Conservation (phyloP, 2,888 invertebrate species). For the Hyposoter dolosus region DNA sequence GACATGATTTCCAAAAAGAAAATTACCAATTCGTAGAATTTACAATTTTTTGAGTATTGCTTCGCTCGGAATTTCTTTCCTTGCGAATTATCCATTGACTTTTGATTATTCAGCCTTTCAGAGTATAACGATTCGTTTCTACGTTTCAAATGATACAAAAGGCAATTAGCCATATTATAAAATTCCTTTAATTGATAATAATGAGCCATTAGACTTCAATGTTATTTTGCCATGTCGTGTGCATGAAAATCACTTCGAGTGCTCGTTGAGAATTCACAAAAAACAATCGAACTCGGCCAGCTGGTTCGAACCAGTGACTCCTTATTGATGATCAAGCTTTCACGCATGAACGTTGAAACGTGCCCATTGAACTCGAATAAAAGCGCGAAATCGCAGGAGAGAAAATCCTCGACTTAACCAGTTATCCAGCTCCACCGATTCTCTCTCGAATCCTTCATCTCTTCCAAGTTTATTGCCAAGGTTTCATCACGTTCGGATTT, state of each 20-base stretch:
- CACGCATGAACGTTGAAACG: slow-evolving; percentile 47
- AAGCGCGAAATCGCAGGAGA: slow-evolving; percentile 7
- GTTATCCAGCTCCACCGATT: slow-evolving; percentile 31
- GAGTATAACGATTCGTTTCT: background rate
- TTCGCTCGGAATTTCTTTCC: background rate
- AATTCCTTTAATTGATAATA: background rate
- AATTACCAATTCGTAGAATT: background rate
- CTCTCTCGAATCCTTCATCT: slow-evolving; percentile 4
- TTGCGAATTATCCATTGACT: background rate
- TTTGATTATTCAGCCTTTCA: background rate
- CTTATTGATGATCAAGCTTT: slow-evolving; percentile 26
- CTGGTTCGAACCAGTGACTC: background rate
- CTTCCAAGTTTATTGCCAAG: slow-evolving; percentile 33
- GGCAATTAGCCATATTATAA: background rate
- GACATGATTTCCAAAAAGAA: background rate
- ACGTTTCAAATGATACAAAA: background rate
- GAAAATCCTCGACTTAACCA: slow-evolving; percentile 31
- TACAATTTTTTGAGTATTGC: background rate
- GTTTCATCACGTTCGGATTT: slow-evolving; percentile 57
- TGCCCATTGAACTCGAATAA: slow-evolving; percentile 41
- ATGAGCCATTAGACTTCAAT: background rate
- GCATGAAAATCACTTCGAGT: background rate
- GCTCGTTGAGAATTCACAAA: background rate
- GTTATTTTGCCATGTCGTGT: background rate
- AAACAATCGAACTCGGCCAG: background rate